Evolutionary conservation across 2,113 vertebrate species (phyloP).

Genomic region (Motacilla alba): DNA sequence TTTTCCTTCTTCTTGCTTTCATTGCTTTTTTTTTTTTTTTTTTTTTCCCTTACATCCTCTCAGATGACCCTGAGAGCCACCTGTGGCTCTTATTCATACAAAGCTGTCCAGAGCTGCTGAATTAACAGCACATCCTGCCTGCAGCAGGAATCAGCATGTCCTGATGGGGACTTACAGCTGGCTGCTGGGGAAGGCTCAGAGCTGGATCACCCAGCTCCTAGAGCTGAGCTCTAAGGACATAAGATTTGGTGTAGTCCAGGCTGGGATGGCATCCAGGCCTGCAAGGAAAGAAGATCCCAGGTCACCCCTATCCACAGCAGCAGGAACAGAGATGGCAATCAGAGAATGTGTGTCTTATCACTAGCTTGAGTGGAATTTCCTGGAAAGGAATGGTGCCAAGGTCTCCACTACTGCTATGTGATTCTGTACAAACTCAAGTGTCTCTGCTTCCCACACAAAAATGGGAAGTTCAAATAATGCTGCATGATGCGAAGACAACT

Average conservation of each 20-base stretch:
- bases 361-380: not conserved
- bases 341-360: not conserved
- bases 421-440: not conserved
- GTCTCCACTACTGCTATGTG: not conserved
- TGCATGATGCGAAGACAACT: not conserved
- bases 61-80: not conserved
- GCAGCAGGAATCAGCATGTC: not conserved
- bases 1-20: conserved; percentile 6
- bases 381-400: not conserved
- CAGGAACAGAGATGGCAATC: not conserved
- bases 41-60: not conserved
- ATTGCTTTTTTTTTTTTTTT: not conserved
- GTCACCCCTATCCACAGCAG: not conserved
- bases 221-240: not conserved
- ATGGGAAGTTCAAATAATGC: not conserved
- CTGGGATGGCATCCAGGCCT: conserved; percentile 22
- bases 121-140: not conserved
- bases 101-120: not conserved
- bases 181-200: not conserved
- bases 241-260: not conserved
- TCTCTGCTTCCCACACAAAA: not conserved
- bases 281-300: not conserved
- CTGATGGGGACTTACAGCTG: not conserved
- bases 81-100: not conserved
- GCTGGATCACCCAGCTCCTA: not conserved